These are phyloP conservation scores for Hydraecia micacea DNA, from an alignment of 2,888 invertebrate genomes.

Conservation along the genomic window DNA sequence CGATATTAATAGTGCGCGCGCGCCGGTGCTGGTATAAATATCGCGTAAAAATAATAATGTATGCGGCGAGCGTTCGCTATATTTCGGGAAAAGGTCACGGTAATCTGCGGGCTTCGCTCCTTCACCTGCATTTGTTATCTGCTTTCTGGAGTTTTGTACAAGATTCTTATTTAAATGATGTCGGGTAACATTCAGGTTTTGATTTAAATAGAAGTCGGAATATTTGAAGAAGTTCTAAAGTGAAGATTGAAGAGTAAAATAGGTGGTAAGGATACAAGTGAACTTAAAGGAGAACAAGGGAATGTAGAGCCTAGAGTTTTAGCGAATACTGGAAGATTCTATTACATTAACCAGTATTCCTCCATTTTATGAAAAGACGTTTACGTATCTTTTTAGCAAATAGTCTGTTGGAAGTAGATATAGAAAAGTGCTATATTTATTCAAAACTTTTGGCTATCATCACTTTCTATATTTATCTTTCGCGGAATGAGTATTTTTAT, in stretches of 20 bases:
- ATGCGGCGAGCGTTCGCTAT: constrained; percentile 73
- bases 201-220: not conserved
- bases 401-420: not conserved
- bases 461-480: constrained; percentile 40
- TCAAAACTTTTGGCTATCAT: constrained; percentile 27
- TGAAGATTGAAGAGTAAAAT: not conserved
- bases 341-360: not conserved
- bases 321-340: not conserved
- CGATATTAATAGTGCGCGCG: constrained; percentile 73
- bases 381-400: no score
- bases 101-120: constrained; percentile 68
- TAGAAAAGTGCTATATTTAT: constrained; percentile 31
- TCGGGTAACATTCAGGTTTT: not conserved
- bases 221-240: not conserved
- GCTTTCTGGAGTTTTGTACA: not conserved
- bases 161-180: not conserved
- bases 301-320: not conserved
- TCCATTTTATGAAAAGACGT: not conserved
- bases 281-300: not conserved
- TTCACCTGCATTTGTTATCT: constrained; percentile 54
- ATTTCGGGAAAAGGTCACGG: constrained; percentile 86
- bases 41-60: constrained; percentile 78
- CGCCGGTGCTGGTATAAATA: constrained; percentile 78
- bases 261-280: not conserved
- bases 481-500: constrained; percentile 29